Evolutionary conservation across 2,797 vertebrate genomes (phyloP).

Genomic region (Mionectes olivaceus): DNA sequence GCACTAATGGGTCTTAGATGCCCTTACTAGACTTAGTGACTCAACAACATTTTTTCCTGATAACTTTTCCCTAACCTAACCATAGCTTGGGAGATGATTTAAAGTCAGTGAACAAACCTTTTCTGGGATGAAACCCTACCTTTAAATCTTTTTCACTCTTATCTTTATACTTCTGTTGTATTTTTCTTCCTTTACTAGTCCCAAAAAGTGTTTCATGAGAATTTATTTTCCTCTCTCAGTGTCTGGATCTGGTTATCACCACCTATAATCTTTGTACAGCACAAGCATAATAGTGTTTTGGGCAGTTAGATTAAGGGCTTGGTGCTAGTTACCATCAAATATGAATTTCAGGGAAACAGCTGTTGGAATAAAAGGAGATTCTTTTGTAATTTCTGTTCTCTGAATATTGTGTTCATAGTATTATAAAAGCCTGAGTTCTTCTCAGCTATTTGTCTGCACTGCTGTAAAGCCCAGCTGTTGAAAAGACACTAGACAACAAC

Average conservation of each 20-base stretch:
- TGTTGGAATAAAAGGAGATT: background rate
- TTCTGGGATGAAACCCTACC: background rate
- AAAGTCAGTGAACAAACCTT: background rate
- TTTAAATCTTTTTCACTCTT: background rate
- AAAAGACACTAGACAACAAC: conserved; percentile 4
- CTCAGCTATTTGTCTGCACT: background rate
- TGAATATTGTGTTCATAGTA: background rate
- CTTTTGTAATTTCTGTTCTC: background rate
- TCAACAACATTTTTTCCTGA: background rate
- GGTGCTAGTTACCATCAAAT: background rate
- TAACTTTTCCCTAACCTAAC: background rate
- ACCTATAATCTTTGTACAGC: background rate
- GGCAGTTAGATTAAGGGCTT: background rate
- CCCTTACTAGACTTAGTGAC: background rate
- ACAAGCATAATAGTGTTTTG: background rate
- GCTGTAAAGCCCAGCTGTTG: conserved; percentile 2
- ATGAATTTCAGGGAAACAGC: background rate
- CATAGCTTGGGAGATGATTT: background rate
- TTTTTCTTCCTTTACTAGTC: background rate
- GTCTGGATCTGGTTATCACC: background rate
- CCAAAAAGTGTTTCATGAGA: background rate
- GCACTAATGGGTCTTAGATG: background rate
- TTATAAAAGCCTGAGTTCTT: background rate
- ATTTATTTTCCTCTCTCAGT: background rate
- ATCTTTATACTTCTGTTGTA: background rate